phyloP scores from a whole-genome alignment of 2,888 invertebrate species.

The Prenolepis imparis region DNA sequence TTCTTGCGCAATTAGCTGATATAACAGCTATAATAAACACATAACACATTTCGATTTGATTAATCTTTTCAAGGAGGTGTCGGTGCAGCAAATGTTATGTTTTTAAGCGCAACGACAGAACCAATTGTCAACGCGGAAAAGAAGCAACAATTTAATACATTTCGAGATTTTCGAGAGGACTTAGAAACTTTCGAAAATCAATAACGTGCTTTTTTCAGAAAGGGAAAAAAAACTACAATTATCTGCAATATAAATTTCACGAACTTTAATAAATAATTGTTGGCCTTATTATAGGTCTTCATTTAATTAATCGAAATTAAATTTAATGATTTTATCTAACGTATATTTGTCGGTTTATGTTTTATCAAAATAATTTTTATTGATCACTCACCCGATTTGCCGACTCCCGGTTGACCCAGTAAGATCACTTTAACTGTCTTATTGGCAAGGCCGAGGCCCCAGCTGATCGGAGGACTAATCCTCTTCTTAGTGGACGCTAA shows the following conservation, averaged over 20 bases:
- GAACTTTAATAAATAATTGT: neutral
- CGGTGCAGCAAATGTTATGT: neutral
- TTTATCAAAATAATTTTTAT: neutral
- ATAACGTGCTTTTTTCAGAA: too few species aligned
- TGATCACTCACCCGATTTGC: constrained; percentile 91
- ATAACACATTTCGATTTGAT: neutral
- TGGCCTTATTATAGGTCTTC: neutral
- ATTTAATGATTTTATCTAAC: neutral
- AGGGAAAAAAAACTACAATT: neutral
- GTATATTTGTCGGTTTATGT: neutral
- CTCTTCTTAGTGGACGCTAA: constrained; percentile 61
- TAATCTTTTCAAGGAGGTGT: neutral
- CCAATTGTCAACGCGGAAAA: too few species aligned
- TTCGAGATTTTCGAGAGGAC: too few species aligned
- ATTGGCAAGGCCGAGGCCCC: constrained; percentile 68
- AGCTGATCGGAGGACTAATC: constrained; percentile 70
- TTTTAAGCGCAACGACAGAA: too few species aligned
- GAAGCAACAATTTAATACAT: too few species aligned
- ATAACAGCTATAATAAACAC: neutral
- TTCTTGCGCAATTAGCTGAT: neutral
- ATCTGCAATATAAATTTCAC: neutral
- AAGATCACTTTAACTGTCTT: constrained; percentile 92
- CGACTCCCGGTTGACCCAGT: constrained; percentile 93
- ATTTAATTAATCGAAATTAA: neutral
- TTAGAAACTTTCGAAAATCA: too few species aligned